These are phyloP conservation scores for Mormyrops boulengeri DNA, from an alignment of 2,797 vertebrate species.

Conservation along the genomic window DNA sequence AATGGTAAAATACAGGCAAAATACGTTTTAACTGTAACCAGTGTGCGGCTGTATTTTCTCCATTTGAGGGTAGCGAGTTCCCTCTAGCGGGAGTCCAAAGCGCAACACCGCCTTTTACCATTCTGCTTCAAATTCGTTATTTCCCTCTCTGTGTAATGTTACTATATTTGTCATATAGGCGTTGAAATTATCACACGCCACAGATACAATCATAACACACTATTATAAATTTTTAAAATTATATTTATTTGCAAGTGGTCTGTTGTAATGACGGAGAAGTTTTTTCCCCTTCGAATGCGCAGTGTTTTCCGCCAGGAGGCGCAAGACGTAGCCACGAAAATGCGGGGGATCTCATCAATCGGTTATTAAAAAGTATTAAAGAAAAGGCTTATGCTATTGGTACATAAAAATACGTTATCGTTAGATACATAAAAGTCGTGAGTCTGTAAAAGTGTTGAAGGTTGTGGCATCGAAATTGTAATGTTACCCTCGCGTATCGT, in stretches of 20 bases:
- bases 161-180: neutral
- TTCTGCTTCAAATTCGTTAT: neutral
- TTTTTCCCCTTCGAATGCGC: neutral
- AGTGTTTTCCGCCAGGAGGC: neutral
- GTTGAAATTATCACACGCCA: neutral
- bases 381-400: neutral
- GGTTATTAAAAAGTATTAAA: neutral
- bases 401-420: neutral
- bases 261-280: neutral
- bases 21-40: neutral
- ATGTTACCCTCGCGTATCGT: neutral
- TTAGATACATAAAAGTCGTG: neutral
- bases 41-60: neutral
- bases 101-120: neutral
- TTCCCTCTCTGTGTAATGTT: neutral
- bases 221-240: neutral
- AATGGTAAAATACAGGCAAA: neutral
- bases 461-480: neutral
- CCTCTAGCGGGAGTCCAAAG: neutral
- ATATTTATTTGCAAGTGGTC: neutral
- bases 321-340: neutral
- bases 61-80: neutral
- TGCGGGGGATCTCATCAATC: neutral
- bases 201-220: neutral
- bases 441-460: neutral